phyloP scores from a whole-genome alignment of 2,888 invertebrate species.

The Sycophila texana region DNA sequence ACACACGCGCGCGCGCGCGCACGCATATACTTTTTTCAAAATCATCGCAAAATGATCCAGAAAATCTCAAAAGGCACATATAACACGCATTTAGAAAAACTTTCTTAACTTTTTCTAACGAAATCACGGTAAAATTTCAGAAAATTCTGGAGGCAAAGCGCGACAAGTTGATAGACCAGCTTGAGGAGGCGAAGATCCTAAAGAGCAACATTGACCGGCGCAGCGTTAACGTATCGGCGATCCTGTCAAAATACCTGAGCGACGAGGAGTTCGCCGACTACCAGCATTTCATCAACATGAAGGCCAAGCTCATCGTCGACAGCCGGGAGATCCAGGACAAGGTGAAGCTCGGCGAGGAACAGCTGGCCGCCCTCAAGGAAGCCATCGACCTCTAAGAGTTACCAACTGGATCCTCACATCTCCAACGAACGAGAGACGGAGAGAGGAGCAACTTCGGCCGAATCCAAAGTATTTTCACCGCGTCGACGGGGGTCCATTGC shows the following conservation, averaged over 20 bases:
- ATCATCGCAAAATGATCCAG: too few species aligned
- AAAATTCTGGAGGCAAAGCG: conserved; percentile 85
- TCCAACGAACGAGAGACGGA: too few species aligned
- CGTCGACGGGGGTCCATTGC: background rate
- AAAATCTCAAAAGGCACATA: too few species aligned
- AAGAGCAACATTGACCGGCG: conserved; percentile 89
- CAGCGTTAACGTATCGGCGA: conserved; percentile 83
- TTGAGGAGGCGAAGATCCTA: conserved; percentile 88
- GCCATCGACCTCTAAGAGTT: conserved; percentile 73
- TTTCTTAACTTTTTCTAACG: too few species aligned
- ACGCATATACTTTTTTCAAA: background rate
- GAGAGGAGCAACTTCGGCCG: conserved; percentile 6
- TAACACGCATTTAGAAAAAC: too few species aligned
- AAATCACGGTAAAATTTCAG: conserved; percentile 70
- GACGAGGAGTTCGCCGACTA: conserved; percentile 87
- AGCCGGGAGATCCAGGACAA: conserved; percentile 89
- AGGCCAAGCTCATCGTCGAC: conserved; percentile 89
- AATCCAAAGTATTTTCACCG: conserved; percentile 40
- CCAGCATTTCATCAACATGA: conserved; percentile 90
- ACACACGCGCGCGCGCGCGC: background rate
- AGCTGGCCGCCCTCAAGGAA: conserved; percentile 84
- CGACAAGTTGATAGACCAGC: conserved; percentile 85
- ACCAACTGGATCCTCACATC: background rate
- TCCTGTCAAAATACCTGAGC: conserved; percentile 84
- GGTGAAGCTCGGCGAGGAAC: conserved; percentile 88